Percentiles rank a stretch among this genome's conserved stretches.
Evolutionary conservation across 2,113 vertebrate genomes (phyloP).

Genomic region (Stigmatopora argus): DNA sequence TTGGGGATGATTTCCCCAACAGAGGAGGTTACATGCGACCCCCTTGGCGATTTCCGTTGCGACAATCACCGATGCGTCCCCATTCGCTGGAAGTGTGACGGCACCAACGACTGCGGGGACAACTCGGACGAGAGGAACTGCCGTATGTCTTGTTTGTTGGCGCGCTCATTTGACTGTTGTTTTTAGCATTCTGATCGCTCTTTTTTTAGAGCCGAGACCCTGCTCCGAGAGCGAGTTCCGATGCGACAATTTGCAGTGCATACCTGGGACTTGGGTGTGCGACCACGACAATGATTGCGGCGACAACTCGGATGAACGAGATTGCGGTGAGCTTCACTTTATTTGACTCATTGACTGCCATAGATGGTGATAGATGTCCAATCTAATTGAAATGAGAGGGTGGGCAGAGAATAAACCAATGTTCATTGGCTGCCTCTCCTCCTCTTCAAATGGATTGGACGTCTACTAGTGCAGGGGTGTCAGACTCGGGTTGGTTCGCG

Average conservation of each 20-base stretch:
- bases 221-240: slow-evolving; percentile 67
- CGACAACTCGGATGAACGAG: slow-evolving; percentile 67
- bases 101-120: slow-evolving; percentile 61
- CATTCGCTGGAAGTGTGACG: slow-evolving; percentile 67
- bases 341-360: neutral
- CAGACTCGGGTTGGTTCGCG: too few relatives aligned
- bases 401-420: too few relatives aligned
- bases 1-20: slow-evolving; percentile 2
- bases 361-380: too few relatives aligned
- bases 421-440: too few relatives aligned
- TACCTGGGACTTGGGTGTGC: slow-evolving; percentile 66
- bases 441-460: too few relatives aligned
- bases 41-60: slow-evolving; percentile 66
- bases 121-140: slow-evolving; percentile 67
- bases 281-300: slow-evolving; percentile 67
- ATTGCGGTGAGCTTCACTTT: slow-evolving; percentile 55
- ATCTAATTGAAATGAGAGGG: too few relatives aligned
- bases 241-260: slow-evolving; percentile 59
- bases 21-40: slow-evolving; percentile 67
- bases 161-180: neutral
- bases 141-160: slow-evolving; percentile 37
- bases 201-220: slow-evolving; percentile 53
- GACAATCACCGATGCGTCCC: slow-evolving; percentile 69
- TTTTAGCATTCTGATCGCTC: neutral
- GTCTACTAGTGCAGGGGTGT: too few relatives aligned